Evolutionary conservation across 1,140 invertebrate species (phyloP), one percentile per base, ranked within the genome.

Genomic region (Drosophila parabipectinata): DNA sequence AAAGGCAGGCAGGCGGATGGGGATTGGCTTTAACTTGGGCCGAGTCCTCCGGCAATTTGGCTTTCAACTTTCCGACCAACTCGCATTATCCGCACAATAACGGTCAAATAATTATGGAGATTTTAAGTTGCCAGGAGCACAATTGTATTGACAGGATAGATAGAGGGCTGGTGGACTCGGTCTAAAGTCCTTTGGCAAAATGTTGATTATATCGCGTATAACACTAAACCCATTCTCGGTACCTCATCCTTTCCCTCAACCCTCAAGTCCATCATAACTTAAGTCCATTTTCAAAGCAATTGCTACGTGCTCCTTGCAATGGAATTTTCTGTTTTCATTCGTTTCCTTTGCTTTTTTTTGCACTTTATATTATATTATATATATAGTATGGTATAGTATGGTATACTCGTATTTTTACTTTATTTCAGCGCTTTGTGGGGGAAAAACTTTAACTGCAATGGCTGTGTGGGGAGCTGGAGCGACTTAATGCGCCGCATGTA

Each of bases 301-400:
- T 74, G 77, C 63, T 84, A 87, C 82, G 82, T 84, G 82, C 82
- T 81, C 54, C 61, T 64, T 81, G 81, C 77, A 87, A 69, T 87
- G 73, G 54, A 71, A 74, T 81, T 84, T 87, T 55, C 37, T 74
- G 26, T 48, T 57, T 56, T 41, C 57, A 30, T 24, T 32, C 28
- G 12, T 47, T 34, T 34, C 2, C 14, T 41, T 30, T 28, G 21
- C 28, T 58, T 39, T 37, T n/a, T 9, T 39, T 51, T 44, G 41
- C 41, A 15, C 44, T 52, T 9, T 57, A 26, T 55, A n/a, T 24
- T 32, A 10, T 41, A 39, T 34, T 32, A 10, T 41, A 39, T 34
- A 9, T 18, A 15, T 18, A 18, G 18, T 18, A 18, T 18, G 18
- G 18, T 18, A 18, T 18, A 12, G 26, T 28, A 28, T 28, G 21